phyloP scores from a whole-genome alignment of 1,140 invertebrate species.

The Zaprionus camerounensis region DNA sequence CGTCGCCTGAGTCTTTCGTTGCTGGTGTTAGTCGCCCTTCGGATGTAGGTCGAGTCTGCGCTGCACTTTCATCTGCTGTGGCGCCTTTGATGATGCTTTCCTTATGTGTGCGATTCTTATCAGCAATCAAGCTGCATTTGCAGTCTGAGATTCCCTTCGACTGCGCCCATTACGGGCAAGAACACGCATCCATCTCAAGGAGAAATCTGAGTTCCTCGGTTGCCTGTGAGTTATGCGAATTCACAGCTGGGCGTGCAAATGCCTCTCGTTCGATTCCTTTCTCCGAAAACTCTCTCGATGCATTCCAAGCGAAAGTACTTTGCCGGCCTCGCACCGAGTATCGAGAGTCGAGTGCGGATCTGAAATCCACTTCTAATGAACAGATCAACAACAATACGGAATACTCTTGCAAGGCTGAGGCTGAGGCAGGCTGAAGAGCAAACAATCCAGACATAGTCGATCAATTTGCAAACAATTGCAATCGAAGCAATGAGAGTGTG shows the following conservation, averaged over 20 bases:
- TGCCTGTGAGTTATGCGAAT: conserved; percentile 17
- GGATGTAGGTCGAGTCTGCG: conserved; percentile 45
- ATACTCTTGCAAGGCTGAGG: conserved; percentile 8
- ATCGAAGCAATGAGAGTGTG: conserved; percentile 56
- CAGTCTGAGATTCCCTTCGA: conserved; percentile 27
- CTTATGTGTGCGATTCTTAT: conserved; percentile 58
- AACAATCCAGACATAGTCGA: conserved; percentile 37
- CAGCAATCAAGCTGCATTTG: conserved; percentile 54
- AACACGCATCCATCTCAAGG: conserved; percentile 11
- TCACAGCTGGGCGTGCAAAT: conserved; percentile 6
- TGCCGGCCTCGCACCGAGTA: not conserved
- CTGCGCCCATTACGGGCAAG: not conserved
- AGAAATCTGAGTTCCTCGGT: conserved; percentile 28
- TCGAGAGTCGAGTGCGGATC: conserved; percentile 4
- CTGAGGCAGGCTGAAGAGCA: conserved; percentile 16
- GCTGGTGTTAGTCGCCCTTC: conserved; percentile 6
- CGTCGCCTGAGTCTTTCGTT: conserved; percentile 55
- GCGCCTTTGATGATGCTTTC: conserved; percentile 46
- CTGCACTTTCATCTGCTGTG: conserved; percentile 44
- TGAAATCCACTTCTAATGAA: conserved; percentile 61
- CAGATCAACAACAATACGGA: conserved; percentile 23
- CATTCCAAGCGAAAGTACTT: conserved; percentile 63
- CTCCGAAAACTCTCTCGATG: conserved; percentile 40
- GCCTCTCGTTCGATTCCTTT: conserved; percentile 29
- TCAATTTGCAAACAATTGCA: conserved; percentile 64